Conservation (phyloP, 2,797 vertebrate species). For the Microctenopoma lineatum region DNA sequence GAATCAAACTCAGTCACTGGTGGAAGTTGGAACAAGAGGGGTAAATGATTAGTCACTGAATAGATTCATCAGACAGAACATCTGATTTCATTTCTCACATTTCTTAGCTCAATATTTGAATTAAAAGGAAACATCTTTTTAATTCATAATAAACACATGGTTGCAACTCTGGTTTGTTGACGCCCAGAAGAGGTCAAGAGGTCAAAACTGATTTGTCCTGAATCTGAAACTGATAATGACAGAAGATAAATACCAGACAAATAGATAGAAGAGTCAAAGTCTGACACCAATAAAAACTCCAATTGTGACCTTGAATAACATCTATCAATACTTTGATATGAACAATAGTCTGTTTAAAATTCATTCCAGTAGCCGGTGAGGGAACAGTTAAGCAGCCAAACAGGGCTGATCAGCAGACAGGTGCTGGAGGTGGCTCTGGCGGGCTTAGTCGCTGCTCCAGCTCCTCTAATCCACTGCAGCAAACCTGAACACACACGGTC, state of each 20-base stretch:
- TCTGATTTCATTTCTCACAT: neutral
- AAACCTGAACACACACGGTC: conserved; percentile 36
- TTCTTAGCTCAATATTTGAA: too few species aligned
- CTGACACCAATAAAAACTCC: neutral
- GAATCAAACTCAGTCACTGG: neutral
- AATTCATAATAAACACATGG: neutral
- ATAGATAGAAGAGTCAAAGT: conserved; percentile 2
- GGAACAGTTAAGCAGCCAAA: conserved; percentile 11
- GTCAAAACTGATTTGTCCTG: neutral
- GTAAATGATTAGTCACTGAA: neutral
- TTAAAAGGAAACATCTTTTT: neutral
- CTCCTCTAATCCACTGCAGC: conserved; percentile 64
- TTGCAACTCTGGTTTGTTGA: neutral
- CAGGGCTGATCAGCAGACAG: conserved; percentile 40
- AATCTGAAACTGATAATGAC: neutral
- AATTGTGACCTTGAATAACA: conserved; percentile 3
- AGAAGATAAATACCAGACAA: conserved; percentile 3
- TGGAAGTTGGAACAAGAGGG: neutral
- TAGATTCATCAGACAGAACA: neutral
- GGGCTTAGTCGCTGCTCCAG: conserved; percentile 63
- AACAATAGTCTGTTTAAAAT: conserved; percentile 12
- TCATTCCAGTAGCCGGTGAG: conserved; percentile 17
- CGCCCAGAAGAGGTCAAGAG: neutral
- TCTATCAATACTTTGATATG: conserved; percentile 3
- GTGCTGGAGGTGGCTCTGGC: conserved; percentile 47